phyloP scores from a whole-genome alignment of 64 coral and sea anemone genomes.

The Pocillopora damicornis region DNA sequence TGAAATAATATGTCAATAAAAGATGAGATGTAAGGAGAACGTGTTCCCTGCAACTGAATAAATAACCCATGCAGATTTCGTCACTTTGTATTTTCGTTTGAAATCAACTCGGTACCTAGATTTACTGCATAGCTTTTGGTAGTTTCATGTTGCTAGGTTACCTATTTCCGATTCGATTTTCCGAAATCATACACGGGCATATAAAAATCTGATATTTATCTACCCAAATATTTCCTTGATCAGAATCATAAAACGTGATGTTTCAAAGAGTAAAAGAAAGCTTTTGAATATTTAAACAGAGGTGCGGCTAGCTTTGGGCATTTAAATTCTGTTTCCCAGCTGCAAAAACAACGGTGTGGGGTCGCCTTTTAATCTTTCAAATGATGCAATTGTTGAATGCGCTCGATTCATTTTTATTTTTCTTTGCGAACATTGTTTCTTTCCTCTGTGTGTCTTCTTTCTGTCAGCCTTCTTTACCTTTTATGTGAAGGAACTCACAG shows the following conservation, averaged over 20 bases:
- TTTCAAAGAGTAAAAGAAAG: background rate
- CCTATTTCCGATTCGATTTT: background rate
- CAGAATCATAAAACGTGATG: background rate
- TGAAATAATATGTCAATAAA: background rate
- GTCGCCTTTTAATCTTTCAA: conserved; percentile 19
- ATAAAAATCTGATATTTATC: background rate
- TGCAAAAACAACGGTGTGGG: conserved; percentile 35
- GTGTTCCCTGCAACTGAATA: conserved; percentile 11
- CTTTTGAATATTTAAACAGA: conserved; percentile 28
- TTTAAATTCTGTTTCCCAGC: conserved; percentile 21
- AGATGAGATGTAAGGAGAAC: background rate
- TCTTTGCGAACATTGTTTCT: background rate
- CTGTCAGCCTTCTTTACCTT: no score
- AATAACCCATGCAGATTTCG: background rate
- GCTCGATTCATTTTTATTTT: background rate
- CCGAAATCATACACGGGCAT: background rate
- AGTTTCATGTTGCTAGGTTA: background rate
- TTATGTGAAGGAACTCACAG: background rate
- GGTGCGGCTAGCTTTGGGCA: conserved; percentile 1
- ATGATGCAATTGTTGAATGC: background rate
- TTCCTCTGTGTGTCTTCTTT: background rate
- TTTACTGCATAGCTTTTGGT: background rate
- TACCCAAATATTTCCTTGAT: background rate
- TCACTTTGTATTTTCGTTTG: background rate
- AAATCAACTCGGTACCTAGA: background rate